phyloP scores from a whole-genome alignment of 2,113 vertebrate genomes.

The Proteles cristata region DNA sequence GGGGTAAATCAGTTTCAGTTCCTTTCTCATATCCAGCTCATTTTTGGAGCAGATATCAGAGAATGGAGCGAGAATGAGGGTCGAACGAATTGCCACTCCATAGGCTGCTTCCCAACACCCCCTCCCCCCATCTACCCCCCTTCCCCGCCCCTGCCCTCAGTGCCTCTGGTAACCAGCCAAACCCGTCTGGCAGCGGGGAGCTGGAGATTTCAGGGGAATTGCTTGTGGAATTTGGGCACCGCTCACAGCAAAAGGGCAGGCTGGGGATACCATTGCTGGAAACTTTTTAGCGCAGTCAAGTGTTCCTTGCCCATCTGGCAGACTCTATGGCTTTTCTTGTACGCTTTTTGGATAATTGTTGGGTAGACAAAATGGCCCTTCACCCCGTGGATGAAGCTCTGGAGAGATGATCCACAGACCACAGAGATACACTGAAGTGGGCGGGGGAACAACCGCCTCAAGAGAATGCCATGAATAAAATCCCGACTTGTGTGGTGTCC shows the following conservation, averaged over 20 bases:
- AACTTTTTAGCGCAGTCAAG: slow-evolving; percentile 22
- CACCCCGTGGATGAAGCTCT: not conserved
- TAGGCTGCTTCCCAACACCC: not conserved
- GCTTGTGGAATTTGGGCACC: not conserved
- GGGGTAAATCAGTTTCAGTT: not conserved
- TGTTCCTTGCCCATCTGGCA: slow-evolving; percentile 46
- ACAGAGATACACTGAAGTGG: not conserved
- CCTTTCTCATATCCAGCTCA: not conserved
- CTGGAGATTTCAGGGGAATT: slow-evolving; percentile 25
- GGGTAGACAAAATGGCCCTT: not conserved
- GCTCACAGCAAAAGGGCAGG: slow-evolving; percentile 34
- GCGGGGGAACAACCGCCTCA: not conserved
- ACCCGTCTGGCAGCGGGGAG: slow-evolving; percentile 21
- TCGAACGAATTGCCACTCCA: not conserved
- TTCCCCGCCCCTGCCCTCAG: not conserved
- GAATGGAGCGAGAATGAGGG: not conserved
- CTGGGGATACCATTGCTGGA: slow-evolving; percentile 4
- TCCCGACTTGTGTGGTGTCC: not conserved
- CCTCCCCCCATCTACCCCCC: not conserved
- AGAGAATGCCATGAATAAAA: not conserved
- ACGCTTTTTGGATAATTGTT: not conserved
- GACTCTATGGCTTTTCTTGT: not conserved
- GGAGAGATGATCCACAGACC: not conserved
- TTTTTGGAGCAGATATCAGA: not conserved
- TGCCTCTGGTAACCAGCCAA: slow-evolving; percentile 46